phyloP scores from a whole-genome alignment of 2,797 vertebrate species.

The Melopsittacus undulatus region DNA sequence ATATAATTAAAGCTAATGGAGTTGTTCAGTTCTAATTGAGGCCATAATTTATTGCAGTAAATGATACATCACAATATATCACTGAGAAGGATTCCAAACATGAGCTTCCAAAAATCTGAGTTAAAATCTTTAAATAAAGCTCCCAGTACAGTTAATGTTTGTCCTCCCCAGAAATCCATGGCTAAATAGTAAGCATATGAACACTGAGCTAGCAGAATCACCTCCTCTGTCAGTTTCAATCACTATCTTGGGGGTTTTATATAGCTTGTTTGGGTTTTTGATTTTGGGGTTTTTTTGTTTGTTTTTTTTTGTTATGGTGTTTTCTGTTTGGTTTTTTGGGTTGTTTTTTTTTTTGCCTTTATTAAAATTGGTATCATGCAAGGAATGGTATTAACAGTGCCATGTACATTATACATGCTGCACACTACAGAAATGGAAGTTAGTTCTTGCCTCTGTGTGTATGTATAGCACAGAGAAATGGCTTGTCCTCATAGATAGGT shows the following conservation, averaged over 20 bases:
- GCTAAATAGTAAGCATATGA: not conserved
- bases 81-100: not conserved
- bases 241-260: not conserved
- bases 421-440: not conserved
- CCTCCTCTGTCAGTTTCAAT: not conserved
- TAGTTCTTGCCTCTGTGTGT: not conserved
- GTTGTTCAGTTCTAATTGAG: conserved; percentile 31
- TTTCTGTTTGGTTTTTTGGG: too few species aligned
- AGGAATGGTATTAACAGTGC: not conserved
- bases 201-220: not conserved
- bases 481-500: not conserved
- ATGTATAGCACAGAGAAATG: not conserved
- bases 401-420: not conserved
- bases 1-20: conserved; percentile 54
- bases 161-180: not conserved
- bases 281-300: too few species aligned
- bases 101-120: not conserved
- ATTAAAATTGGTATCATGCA: not conserved
- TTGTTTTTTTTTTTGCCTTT: not conserved
- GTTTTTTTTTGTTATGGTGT: not conserved
- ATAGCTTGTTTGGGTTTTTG: not conserved
- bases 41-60: not conserved
- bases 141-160: not conserved
- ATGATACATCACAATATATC: conserved; percentile 15
- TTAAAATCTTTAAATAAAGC: not conserved